phyloP scores from a whole-genome alignment of 2,888 invertebrate species.

The Deilephila elpenor region DNA sequence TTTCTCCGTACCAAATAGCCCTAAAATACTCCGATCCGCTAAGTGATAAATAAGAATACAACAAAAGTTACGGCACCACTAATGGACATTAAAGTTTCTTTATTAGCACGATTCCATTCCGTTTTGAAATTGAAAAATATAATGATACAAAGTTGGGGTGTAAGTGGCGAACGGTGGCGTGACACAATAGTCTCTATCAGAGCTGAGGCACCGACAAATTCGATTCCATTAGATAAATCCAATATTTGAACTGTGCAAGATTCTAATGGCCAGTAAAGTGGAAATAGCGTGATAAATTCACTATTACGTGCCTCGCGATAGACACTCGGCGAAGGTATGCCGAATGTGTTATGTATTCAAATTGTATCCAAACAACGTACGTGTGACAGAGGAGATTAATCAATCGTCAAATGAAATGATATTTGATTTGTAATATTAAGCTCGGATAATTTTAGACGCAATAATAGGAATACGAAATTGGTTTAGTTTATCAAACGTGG shows the following conservation, averaged over 20 bases:
- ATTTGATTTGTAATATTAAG: neutral
- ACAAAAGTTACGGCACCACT: slow-evolving; percentile 36
- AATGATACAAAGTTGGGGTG: neutral
- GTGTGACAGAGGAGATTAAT: neutral
- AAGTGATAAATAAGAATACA: neutral
- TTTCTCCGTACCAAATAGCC: no score
- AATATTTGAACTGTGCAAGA: slow-evolving; percentile 51
- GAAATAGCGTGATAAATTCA: slow-evolving; percentile 11
- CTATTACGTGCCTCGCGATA: neutral
- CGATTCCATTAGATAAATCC: slow-evolving; percentile 49
- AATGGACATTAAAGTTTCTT: slow-evolving; percentile 29
- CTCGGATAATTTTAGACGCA: neutral
- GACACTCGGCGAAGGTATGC: neutral
- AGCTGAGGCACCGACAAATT: slow-evolving; percentile 40
- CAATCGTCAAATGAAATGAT: slow-evolving; percentile 5
- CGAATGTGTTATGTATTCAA: slow-evolving; percentile 6
- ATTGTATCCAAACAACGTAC: neutral
- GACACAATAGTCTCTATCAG: slow-evolving; percentile 1
- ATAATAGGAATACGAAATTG: no score
- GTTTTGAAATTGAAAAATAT: slow-evolving; percentile 14
- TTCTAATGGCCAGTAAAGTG: neutral
- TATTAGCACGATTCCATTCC: neutral
- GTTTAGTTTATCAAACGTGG: no score
- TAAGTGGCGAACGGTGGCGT: neutral
- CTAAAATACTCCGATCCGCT: neutral